Evolutionary conservation across 2,797 vertebrate species (phyloP).

Genomic region (Naso thynnoides): DNA sequence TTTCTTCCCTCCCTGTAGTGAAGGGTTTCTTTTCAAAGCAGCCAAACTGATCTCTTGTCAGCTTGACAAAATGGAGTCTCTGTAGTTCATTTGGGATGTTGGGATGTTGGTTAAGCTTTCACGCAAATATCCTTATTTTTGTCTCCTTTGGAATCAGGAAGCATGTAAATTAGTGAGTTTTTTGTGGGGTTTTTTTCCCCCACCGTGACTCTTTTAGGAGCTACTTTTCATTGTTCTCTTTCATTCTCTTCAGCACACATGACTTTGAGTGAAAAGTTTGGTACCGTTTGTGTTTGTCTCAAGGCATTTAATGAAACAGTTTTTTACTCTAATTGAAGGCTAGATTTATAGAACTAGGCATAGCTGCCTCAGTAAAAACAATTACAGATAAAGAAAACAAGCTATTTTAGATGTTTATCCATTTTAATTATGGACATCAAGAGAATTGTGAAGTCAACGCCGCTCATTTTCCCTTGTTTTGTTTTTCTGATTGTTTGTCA

Average conservation of each 20-base stretch:
- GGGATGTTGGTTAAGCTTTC: conserved; percentile 43
- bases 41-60: conserved; percentile 71
- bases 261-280: conserved; percentile 5
- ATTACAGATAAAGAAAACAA: conserved; percentile 41
- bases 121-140: conserved; percentile 34
- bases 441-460: neutral
- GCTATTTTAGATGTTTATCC: conserved; percentile 55
- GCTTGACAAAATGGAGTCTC: conserved; percentile 57
- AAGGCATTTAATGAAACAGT: conserved; percentile 30
- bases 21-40: conserved; percentile 69
- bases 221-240: conserved; percentile 22
- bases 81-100: conserved; percentile 62
- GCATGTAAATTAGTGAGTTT: conserved; percentile 4
- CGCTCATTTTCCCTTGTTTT: conserved; percentile 1
- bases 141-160: conserved; percentile 18
- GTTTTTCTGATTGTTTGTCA: conserved; percentile 30
- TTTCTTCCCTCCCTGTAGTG: conserved; percentile 58
- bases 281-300: conserved; percentile 28
- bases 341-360: conserved; percentile 18
- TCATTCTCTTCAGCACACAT: conserved; percentile 23
- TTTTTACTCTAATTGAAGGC: conserved; percentile 19
- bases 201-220: conserved; percentile 23
- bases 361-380: conserved; percentile 33
- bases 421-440: conserved; percentile 56
- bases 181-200: conserved; percentile 6